A percentile compares a stretch with the other conserved stretches of the same genome.
Conservation (phyloP, 35 echinoderm and acorn worm species). For the Lytechinus variegatus region DNA sequence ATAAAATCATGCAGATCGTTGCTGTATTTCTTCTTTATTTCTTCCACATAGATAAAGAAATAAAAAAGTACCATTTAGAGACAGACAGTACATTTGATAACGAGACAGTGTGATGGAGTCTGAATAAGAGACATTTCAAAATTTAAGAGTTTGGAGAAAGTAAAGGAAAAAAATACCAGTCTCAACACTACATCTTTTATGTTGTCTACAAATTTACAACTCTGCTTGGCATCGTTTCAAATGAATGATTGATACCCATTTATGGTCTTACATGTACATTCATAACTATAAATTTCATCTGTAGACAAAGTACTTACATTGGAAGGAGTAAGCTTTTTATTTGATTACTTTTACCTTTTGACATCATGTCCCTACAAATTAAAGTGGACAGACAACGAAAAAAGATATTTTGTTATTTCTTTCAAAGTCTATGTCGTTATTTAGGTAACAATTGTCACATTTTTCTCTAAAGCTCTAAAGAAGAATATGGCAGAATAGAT, state of each 20-base stretch:
- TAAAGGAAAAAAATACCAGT: background rate
- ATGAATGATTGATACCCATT: background rate
- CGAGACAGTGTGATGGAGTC: background rate
- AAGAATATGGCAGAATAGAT: no score
- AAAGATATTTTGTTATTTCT: no score
- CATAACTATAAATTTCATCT: background rate
- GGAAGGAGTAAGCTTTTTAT: background rate
- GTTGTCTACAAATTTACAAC: constrained; percentile 6
- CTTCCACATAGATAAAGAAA: background rate
- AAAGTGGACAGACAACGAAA: no score
- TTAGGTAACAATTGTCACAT: no score
- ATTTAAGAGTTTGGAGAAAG: background rate
- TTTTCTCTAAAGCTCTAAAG: no score
- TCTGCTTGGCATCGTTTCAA: background rate
- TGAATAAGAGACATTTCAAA: background rate
- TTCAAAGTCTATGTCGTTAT: no score
- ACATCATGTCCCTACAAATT: no score
- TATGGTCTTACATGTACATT: background rate
- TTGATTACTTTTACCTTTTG: no score
- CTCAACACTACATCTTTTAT: constrained; percentile 12
- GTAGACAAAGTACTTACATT: background rate
- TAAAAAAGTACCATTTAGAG: background rate
- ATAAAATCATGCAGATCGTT: no score
- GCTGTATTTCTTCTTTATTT: background rate
- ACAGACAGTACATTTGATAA: background rate